A percentile compares a stretch with the other conserved stretches of the same genome.
Conservation (phyloP, 2,888 invertebrate species). For the Drosophila neonasuta region DNA sequence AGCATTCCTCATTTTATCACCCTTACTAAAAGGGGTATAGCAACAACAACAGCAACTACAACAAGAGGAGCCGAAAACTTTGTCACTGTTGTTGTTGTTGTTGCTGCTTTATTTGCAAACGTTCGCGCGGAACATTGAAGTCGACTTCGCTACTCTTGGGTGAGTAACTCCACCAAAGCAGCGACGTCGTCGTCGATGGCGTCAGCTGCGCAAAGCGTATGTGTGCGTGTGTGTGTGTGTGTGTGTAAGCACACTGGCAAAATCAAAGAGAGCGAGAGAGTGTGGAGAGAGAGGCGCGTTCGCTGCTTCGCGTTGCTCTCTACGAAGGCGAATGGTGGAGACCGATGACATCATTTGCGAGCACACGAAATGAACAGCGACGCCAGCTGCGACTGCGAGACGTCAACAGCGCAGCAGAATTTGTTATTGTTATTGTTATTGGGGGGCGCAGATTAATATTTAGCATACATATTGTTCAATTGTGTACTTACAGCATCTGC, state of each 20-base stretch:
- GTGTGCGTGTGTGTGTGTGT: neutral
- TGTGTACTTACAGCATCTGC: slow-evolving; percentile 61
- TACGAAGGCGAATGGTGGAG: slow-evolving; percentile 5
- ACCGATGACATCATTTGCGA: slow-evolving; percentile 68
- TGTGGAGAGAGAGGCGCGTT: neutral
- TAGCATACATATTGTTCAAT: too few relatives aligned
- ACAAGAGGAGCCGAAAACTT: slow-evolving; percentile 20
- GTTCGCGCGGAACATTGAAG: slow-evolving; percentile 35
- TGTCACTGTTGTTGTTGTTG: slow-evolving; percentile 2
- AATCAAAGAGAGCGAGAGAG: neutral
- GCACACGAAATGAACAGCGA: slow-evolving; percentile 14
- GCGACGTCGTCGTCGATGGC: slow-evolving; percentile 56
- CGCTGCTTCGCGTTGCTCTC: slow-evolving; percentile 2
- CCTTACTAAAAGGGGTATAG: neutral
- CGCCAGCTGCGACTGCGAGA: slow-evolving; percentile 18
- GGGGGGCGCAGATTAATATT: too few relatives aligned
- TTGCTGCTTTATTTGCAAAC: slow-evolving; percentile 37
- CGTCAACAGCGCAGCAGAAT: slow-evolving; percentile 2
- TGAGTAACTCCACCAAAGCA: slow-evolving; percentile 53
- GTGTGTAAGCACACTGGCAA: neutral
- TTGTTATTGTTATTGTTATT: neutral
- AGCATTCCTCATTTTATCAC: neutral
- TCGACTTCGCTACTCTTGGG: slow-evolving; percentile 28
- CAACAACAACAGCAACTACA: slow-evolving; percentile 20
- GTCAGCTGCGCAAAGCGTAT: slow-evolving; percentile 59